Evolutionary conservation across 2,797 vertebrate genomes (phyloP).

Genomic region (Diplodus sargus): DNA sequence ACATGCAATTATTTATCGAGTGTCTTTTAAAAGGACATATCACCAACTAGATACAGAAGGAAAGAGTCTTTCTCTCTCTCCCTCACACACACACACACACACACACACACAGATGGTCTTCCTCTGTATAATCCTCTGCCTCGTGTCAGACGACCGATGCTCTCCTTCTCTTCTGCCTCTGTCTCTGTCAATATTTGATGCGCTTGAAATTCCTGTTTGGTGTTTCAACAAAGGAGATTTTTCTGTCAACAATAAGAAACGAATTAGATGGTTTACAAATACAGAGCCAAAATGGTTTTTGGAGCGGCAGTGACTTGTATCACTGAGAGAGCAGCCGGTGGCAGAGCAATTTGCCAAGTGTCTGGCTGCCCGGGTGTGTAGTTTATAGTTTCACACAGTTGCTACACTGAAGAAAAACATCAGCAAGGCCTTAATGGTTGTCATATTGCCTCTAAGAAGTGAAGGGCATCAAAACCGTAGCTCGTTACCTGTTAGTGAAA

Average conservation of each 20-base stretch:
- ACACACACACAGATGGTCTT: conserved; percentile 33
- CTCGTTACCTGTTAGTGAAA: background rate
- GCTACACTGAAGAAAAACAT: background rate
- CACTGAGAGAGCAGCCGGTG: conserved; percentile 37
- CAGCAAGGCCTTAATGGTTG: conserved; percentile 1
- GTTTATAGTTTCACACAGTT: background rate
- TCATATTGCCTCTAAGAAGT: background rate
- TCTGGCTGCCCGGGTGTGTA: conserved; percentile 9
- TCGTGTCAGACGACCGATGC: conserved; percentile 40
- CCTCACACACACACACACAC: background rate
- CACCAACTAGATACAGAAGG: conserved; percentile 31
- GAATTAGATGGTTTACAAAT: conserved; percentile 54
- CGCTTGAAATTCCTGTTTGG: conserved; percentile 52
- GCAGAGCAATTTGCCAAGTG: conserved; percentile 20
- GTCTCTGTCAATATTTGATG: conserved; percentile 59
- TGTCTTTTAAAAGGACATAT: conserved; percentile 32
- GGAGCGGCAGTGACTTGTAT: conserved; percentile 36
- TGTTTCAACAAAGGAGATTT: conserved; percentile 41
- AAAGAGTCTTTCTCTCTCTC: background rate
- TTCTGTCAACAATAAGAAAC: conserved; percentile 50
- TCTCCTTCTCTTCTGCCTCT: conserved; percentile 16
- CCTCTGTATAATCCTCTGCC: conserved; percentile 24
- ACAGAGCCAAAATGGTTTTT: conserved; percentile 41
- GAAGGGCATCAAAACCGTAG: background rate
- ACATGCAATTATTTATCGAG: conserved; percentile 21